A percentile compares a stretch with the other conserved stretches of the same genome.
Evolutionary conservation across 2,113 vertebrate genomes (phyloP).

Genomic region (Motacilla tschutschensis): DNA sequence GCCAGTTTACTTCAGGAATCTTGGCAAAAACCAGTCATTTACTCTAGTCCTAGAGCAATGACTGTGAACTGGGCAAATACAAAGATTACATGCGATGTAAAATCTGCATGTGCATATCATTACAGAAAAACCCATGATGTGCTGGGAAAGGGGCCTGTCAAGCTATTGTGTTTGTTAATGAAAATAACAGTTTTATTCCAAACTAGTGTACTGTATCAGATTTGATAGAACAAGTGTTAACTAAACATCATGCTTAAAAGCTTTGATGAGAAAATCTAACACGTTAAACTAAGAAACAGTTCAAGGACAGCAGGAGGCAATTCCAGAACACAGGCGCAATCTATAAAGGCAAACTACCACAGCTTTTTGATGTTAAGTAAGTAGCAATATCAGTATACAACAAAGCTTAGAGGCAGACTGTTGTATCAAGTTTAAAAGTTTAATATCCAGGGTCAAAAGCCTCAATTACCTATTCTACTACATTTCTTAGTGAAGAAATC

Average conservation of each 20-base stretch:
- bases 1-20: slow-evolving; percentile 61
- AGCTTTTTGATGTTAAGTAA: slow-evolving; percentile 77
- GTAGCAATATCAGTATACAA: slow-evolving; percentile 72
- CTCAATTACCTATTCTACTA: slow-evolving; percentile 47
- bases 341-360: slow-evolving; percentile 72
- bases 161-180: slow-evolving; percentile 42
- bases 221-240: slow-evolving; percentile 61
- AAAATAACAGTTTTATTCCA: slow-evolving; percentile 55
- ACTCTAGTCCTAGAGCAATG: slow-evolving; percentile 63
- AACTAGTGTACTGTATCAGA: slow-evolving; percentile 54
- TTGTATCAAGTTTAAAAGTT: slow-evolving; percentile 76
- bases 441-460: slow-evolving; percentile 68
- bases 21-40: slow-evolving; percentile 57
- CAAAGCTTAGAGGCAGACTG: slow-evolving; percentile 68
- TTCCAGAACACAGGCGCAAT: slow-evolving; percentile 73
- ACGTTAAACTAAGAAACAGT: slow-evolving; percentile 68
- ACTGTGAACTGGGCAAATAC: slow-evolving; percentile 43
- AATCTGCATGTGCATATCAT: slow-evolving; percentile 62
- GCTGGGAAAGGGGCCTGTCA: slow-evolving; percentile 28
- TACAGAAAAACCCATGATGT: slow-evolving; percentile 26
- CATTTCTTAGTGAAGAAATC: slow-evolving; percentile 40
- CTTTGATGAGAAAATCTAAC: slow-evolving; percentile 73
- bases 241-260: slow-evolving; percentile 59
- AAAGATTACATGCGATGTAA: slow-evolving; percentile 58
- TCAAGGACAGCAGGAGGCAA: slow-evolving; percentile 72